Evolutionary conservation across 2,888 invertebrate species (phyloP).

Genomic region (Actias luna): DNA sequence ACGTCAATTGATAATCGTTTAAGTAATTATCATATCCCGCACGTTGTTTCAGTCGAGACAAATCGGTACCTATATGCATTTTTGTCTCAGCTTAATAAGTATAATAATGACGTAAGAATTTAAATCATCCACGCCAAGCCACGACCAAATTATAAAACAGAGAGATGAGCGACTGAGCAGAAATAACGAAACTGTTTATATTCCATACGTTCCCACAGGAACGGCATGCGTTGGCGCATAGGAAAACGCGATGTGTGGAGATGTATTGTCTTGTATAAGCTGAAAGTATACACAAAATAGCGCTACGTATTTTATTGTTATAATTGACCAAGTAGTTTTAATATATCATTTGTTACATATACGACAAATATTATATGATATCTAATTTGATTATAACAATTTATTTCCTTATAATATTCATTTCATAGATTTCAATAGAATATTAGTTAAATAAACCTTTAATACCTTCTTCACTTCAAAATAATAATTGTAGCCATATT

Average conservation of each 20-base stretch:
- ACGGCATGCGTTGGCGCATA: constrained; percentile 49
- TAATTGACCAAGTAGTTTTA: background rate
- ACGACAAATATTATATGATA: background rate
- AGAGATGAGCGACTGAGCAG: constrained; percentile 78
- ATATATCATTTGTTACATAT: background rate
- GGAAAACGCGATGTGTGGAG: constrained; percentile 46
- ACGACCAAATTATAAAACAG: constrained; percentile 77
- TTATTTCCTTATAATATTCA: background rate
- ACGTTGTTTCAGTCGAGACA: background rate
- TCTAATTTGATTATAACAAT: too few relatives aligned
- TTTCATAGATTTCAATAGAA: background rate
- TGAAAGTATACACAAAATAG: background rate
- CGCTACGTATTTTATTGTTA: background rate
- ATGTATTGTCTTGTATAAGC: constrained; percentile 19
- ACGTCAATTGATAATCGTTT: background rate
- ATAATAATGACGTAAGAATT: constrained; percentile 56
- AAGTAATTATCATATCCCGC: background rate
- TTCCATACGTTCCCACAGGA: constrained; percentile 80
- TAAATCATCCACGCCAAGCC: constrained; percentile 49
- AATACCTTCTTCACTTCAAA: too few relatives aligned
- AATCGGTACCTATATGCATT: background rate
- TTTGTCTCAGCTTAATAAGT: background rate
- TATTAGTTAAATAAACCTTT: too few relatives aligned
- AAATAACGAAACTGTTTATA: constrained; percentile 81
- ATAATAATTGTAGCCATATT: too few relatives aligned